phyloP scores from a whole-genome alignment of 2,113 vertebrate species.

The Arenaria interpres region DNA sequence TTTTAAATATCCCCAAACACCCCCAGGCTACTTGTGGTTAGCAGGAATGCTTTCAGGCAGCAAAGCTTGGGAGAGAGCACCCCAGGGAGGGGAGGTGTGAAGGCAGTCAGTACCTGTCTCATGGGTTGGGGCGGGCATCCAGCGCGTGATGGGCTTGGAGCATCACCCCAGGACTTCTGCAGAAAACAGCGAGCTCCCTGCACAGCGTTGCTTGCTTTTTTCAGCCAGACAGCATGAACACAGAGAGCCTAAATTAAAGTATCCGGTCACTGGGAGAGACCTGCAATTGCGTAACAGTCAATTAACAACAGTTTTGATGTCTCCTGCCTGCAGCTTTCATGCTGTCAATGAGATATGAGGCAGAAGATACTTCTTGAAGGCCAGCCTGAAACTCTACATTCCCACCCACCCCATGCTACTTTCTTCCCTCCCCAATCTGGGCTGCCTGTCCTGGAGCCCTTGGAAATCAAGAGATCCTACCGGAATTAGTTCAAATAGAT shows the following conservation, averaged over 20 bases:
- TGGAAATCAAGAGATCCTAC: not conserved
- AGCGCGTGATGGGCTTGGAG: rapidly evolving
- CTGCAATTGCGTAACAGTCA: not conserved
- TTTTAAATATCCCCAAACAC: not conserved
- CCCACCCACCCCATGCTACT: not conserved
- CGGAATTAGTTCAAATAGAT: not conserved
- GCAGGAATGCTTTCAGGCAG: not conserved
- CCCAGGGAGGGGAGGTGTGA: not conserved
- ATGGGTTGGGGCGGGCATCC: not conserved
- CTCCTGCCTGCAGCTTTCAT: not conserved
- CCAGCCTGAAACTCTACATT: not conserved
- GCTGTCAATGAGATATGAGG: not conserved
- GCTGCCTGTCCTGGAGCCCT: not conserved
- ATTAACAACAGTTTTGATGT: not conserved
- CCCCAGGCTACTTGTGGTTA: not conserved
- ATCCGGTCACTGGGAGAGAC: not conserved
- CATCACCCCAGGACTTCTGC: not conserved
- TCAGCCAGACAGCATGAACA: not conserved
- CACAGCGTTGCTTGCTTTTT: not conserved
- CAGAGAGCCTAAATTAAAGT: not conserved
- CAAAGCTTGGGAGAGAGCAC: not conserved
- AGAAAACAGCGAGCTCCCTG: not conserved
- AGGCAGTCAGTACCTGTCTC: not conserved
- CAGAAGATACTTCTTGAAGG: not conserved
- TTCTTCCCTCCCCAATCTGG: not conserved